Evolutionary conservation across 2,888 invertebrate genomes (phyloP).

Genomic region (Tanaodytes sp.): DNA sequence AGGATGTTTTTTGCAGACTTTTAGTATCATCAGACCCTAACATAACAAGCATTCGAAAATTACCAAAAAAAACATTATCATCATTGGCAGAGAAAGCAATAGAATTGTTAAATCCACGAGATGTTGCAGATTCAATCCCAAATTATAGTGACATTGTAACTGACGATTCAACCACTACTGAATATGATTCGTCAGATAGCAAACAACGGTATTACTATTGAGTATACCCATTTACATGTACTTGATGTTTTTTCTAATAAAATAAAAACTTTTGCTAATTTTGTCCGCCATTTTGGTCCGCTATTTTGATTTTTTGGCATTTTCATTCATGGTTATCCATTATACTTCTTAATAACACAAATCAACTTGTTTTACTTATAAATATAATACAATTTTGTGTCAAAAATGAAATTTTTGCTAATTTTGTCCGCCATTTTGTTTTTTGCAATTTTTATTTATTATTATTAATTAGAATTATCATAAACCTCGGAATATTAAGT

Average conservation of each 20-base stretch:
- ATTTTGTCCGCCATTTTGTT: slow-evolving; percentile 1
- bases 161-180: slow-evolving; percentile 15
- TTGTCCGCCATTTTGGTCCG: too few relatives aligned
- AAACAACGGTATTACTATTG: slow-evolving; percentile 1
- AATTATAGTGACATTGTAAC: slow-evolving; percentile 19
- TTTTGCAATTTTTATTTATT: background rate
- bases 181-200: slow-evolving; percentile 19
- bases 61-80: background rate
- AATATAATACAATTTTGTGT: background rate
- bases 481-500: too few relatives aligned
- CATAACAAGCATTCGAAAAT: background rate
- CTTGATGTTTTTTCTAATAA: too few relatives aligned
- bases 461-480: too few relatives aligned
- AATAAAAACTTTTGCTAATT: too few relatives aligned
- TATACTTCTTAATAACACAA: background rate
- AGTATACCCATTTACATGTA: slow-evolving; percentile 4
- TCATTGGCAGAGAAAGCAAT: slow-evolving; percentile 8
- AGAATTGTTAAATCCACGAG: slow-evolving; percentile 1
- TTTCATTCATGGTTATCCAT: too few relatives aligned
- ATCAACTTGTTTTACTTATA: background rate
- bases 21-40: background rate
- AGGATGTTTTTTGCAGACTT: background rate
- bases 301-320: too few relatives aligned
- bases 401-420: background rate
- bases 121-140: slow-evolving; percentile 20